Percentiles rank a stretch among this genome's conserved stretches.
These are phyloP conservation scores for Metopolophium dirhodum DNA, from an alignment of 1,140 invertebrate species.

Conservation along the genomic window DNA sequence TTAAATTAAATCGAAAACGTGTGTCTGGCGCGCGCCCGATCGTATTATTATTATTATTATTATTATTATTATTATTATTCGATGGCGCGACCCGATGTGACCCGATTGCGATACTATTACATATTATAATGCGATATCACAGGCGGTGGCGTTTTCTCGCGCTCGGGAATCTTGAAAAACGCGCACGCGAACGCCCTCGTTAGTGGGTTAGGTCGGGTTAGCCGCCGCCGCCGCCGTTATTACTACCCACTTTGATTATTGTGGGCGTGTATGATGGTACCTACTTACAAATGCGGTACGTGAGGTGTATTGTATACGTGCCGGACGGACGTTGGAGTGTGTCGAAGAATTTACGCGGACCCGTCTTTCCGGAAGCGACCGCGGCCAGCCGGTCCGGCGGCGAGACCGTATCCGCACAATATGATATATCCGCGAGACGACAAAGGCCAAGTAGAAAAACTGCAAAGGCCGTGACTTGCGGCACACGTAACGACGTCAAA, in stretches of 20 bases:
- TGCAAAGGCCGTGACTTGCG: too few relatives aligned
- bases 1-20: conserved; percentile 54
- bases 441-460: too few relatives aligned
- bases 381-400: too few relatives aligned
- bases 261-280: not conserved
- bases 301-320: too few relatives aligned
- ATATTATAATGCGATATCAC: not conserved
- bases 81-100: conserved; percentile 38
- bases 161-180: not conserved
- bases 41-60: not conserved
- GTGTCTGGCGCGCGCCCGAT: conserved; percentile 18
- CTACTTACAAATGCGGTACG: too few relatives aligned
- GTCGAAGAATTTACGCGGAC: not conserved
- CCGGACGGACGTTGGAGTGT: not conserved
- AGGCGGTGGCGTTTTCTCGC: not conserved
- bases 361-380: not conserved
- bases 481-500: too few relatives aligned
- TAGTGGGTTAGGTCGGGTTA: conserved; percentile 1
- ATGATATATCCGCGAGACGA: too few relatives aligned
- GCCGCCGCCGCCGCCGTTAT: not conserved
- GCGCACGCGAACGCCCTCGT: conserved; percentile 14
- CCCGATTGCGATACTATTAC: conserved; percentile 25
- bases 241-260: not conserved
- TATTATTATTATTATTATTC: conserved; percentile 11
- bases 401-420: too few relatives aligned